Evolutionary conservation across 2,797 vertebrate genomes (phyloP), one percentile per base, ranked within the genome.

Genomic region (Clarias platycephalus): DNA sequence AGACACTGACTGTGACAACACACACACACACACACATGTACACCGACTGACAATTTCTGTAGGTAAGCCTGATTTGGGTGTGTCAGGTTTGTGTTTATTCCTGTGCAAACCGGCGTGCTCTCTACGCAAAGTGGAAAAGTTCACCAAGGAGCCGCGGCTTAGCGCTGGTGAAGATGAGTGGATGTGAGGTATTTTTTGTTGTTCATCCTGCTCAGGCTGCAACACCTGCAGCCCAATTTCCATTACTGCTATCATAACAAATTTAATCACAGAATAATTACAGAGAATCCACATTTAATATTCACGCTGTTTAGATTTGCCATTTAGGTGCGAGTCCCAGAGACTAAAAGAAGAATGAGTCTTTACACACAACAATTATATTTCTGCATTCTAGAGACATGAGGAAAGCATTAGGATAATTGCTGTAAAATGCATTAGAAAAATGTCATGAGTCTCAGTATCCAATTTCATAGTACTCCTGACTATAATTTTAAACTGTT

Each of bases 41-140:
- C 55, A 58, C 18, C 34, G 15, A 44, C 12, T 28, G 20, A 53
- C 83, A 84, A 31, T 72, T 80, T 84, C 57, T 57, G 44, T 72
- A 60, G 67, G 87, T 87, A 88, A 90, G 89, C 87, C 82, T 83
- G 60, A 92, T 94, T 94, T 95, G 92, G 92, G 93, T 92, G 87
- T 31, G 67, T 3, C 63, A 62, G 84, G 90, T 89, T 91, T 88
- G 87, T 86, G 88, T 88, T 88, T 86, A 80, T 64, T 71, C 81
- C 71, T 66, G 67, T 81, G 40, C 1, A 66, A 83, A 83, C 16
- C 66, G 84, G 81, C 81, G 34, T 79, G 88, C 71, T 88, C 84
- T 80, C 88, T 85, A 91, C 91, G 92, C 88, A 94, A 93, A 94
- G 90, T 15, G 84, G 67, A 77, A 62, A 82, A 64, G 24, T 37